Base-by-base conservation (phyloP, 2,888 invertebrate species). In the Chloroclysta siterata region DNA sequence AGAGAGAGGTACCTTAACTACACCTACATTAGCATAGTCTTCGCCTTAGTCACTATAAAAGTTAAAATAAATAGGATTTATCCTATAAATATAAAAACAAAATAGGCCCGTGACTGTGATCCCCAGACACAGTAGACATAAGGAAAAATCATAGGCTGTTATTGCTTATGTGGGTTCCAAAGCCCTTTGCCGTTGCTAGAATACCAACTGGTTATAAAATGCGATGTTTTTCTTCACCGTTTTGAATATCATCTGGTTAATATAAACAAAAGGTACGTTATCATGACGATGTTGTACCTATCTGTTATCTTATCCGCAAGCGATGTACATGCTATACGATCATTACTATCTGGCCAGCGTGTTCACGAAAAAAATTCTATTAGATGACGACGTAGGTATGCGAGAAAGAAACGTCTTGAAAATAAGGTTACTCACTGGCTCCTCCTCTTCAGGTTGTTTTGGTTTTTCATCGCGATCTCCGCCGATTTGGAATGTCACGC, bases 401-500 rank as follows among this genome's bases (percentile, higher is more conserved):
- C 5, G 5, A 42, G n/a, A n/a, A 5, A 42, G n/a, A n/a, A 42
- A 42, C 2, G 41, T 42, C 44, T 15, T 8, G 8, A 44, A 44
- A 33, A 28, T 13, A 46, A 55, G 46, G 8, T 28, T 5, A 87
- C 92, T 93, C 75, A 92, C 93, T 55, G 94, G 90, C 72, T 94
- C 94, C 54, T 94, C 94, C 62, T 94, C 94, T 54, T 93, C 93
- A 33, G 86, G 87, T 69, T 94, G 93, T 72, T 91, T 92, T 33
- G 94, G 89, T 76, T 94, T 94, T 66, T 94, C 94, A 68, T 93
- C 93, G 76, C 89, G 90, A 76, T 94, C 94, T 60, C 94, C 94
- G 56, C 95, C 95, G 72, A 96, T 95, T 84, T 95, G 95, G 85
- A 96, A 96, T 78, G 95, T 95, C 48, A 96, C 95, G 28, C 94